Base-by-base conservation (phyloP, 2,797 vertebrate species). In the Cephalopachus bancanus region DNA sequence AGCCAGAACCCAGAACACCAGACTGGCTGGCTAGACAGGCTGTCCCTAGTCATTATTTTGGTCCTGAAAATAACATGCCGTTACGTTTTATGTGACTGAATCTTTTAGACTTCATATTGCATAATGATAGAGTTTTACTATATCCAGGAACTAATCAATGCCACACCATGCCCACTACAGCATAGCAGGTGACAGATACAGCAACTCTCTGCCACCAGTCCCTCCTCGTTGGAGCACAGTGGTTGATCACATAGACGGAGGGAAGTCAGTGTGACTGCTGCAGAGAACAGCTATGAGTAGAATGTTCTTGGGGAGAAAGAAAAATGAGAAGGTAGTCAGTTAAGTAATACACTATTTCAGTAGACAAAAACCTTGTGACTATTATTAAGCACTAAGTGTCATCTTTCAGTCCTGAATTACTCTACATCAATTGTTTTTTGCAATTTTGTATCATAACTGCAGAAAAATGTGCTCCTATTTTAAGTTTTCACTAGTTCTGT, bases 391-490 rank as follows among this genome's bases (percentile, higher is more conserved):
- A 80, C 71, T 81, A 90, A 57, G 57, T 49, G 60, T 88, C 49
- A 95, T 37, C 33, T 65, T 93, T 22, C 33, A 95, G 11, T 75
- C 15, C 49, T 89, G 2, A 91, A 94, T 85, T 95, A 93, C 44
- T 89, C 24, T 76, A 57, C 3, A 95, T 89, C 4, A 65, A 44
- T 16, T 84, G 16, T 53, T 44, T 96, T 90, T 83, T 95, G 69
- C 7, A 89, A 69, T 90, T 83, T 89, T 81, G 75, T 44, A 76
- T 81, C 44, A 30, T 57, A 96, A 44, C 7, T 94, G 3, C 44
- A 88, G 85, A 79, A 97, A 97, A 93, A 94, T 49, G 20, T 92
- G 15, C 26, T 88, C 14, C 17, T 92, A 67, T 71, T 96, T 74
- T 37, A 96, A 92, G 75, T 89, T 88, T 94, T 75, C 17, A 74